Evolutionary conservation across 2,113 vertebrate genomes (phyloP).

Genomic region (Erythrocercus mccallii): DNA sequence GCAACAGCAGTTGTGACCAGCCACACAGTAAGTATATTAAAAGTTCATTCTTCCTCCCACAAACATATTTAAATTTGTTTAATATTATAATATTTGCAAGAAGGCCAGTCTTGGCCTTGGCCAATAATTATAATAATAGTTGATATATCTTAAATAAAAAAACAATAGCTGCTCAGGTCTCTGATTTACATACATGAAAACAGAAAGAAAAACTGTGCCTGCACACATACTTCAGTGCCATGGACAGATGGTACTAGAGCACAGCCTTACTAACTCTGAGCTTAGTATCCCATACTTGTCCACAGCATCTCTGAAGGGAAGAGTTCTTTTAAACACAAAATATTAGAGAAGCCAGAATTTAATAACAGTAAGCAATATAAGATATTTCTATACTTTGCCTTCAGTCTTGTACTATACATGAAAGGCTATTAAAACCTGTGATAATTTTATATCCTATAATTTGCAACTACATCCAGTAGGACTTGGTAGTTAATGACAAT

Average conservation of each 20-base stretch:
- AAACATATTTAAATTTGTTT: not conserved
- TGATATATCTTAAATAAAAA: not conserved
- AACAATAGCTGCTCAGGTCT: not conserved
- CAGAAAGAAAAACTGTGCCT: not conserved
- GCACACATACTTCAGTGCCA: rapidly evolving
- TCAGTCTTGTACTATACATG: not conserved
- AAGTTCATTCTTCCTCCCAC: not conserved
- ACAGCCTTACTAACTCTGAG: not conserved
- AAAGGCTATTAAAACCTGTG: not conserved
- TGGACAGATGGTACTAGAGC: not conserved
- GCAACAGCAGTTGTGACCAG: not conserved
- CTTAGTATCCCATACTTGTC: not conserved
- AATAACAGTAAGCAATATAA: not conserved
- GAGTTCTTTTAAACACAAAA: not conserved
- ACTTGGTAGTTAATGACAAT: not conserved
- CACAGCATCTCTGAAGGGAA: not conserved
- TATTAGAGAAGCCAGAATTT: not conserved
- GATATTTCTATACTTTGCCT: not conserved
- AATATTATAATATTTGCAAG: not conserved
- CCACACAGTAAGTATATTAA: not conserved
- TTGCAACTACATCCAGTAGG: not conserved
- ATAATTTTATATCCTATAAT: not conserved
- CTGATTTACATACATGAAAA: not conserved
- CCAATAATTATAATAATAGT: not conserved
- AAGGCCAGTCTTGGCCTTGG: not conserved